phyloP scores from a whole-genome alignment of 2,113 vertebrate species.

The Myotis yumanensis region DNA sequence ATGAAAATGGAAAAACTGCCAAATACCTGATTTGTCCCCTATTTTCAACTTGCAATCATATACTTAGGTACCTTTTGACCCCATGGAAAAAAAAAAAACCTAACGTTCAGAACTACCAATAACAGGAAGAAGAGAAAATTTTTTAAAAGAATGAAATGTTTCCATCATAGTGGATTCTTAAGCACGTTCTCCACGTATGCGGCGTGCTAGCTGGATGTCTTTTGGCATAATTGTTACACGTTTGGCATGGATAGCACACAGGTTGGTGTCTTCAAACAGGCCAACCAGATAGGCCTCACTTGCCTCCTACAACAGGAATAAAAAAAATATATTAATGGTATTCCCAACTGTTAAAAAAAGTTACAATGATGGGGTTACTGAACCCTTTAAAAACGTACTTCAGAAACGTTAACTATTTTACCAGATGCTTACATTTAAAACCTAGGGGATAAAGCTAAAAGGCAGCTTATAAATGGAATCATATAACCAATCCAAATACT shows the following conservation, averaged over 20 bases:
- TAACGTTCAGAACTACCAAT: conserved; percentile 91
- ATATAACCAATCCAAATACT: neutral
- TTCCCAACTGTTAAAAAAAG: neutral
- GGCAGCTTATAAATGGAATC: neutral
- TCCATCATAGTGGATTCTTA: conserved; percentile 82
- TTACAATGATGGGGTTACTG: neutral
- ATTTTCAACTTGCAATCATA: conserved; percentile 86
- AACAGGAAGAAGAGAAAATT: conserved; percentile 87
- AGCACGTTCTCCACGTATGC: conserved; percentile 91
- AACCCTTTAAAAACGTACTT: neutral
- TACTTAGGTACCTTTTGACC: conserved; percentile 89
- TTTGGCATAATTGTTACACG: conserved; percentile 93
- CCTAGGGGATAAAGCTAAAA: neutral
- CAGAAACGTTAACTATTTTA: neutral
- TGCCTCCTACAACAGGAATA: conserved; percentile 85
- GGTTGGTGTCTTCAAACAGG: conserved; percentile 92
- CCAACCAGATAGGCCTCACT: conserved; percentile 92
- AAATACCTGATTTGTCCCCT: conserved; percentile 87
- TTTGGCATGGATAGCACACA: conserved; percentile 93
- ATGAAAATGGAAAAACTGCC: conserved; percentile 88
- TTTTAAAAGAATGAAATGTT: conserved; percentile 85
- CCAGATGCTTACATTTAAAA: neutral
- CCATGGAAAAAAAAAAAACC: conserved; percentile 87
- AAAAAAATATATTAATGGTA: neutral
- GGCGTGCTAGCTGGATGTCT: conserved; percentile 92